Percentiles rank a stretch among this genome's conserved stretches.
Conservation (phyloP, 2,888 invertebrate genomes). For the Polia nebulosa region DNA sequence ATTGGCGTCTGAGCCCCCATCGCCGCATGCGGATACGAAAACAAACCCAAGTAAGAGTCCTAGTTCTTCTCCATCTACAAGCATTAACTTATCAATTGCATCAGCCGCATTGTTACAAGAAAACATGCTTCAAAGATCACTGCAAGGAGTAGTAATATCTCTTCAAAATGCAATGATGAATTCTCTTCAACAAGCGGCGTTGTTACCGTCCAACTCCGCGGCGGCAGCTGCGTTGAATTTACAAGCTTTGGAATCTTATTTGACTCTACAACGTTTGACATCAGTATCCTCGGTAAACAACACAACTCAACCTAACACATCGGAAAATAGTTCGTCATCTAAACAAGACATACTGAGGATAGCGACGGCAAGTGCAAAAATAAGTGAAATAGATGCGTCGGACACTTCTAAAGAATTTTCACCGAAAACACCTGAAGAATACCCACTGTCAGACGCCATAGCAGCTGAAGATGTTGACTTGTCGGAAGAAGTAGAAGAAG, state of each 20-base stretch:
- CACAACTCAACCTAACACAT: slow-evolving; percentile 78
- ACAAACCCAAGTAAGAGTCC: slow-evolving; percentile 86
- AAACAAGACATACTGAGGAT: slow-evolving; percentile 93
- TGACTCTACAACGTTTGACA: slow-evolving; percentile 95
- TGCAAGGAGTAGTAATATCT: slow-evolving; percentile 95
- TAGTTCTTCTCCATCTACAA: slow-evolving; percentile 82
- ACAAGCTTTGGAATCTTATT: slow-evolving; percentile 96
- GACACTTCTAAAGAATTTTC: slow-evolving; percentile 85
- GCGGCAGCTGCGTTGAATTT: slow-evolving; percentile 96
- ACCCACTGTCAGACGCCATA: slow-evolving; percentile 88
- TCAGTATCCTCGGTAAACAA: slow-evolving; percentile 91
- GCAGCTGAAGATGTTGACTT: slow-evolving; percentile 92
- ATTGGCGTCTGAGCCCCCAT: slow-evolving; percentile 80
- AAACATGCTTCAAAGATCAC: slow-evolving; percentile 93
- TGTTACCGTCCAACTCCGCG: slow-evolving; percentile 95
- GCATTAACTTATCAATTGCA: slow-evolving; percentile 89
- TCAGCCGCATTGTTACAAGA: slow-evolving; percentile 92
- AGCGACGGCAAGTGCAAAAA: slow-evolving; percentile 90
- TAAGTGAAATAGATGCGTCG: slow-evolving; percentile 85
- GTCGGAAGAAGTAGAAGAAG: slow-evolving; percentile 94
- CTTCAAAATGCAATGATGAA: slow-evolving; percentile 96
- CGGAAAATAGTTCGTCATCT: slow-evolving; percentile 84
- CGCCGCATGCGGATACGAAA: slow-evolving; percentile 81
- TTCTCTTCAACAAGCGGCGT: slow-evolving; percentile 95
- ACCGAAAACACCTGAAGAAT: slow-evolving; percentile 88